Conservation (phyloP, 2,113 vertebrate species). For the Oryzias melastigma region DNA sequence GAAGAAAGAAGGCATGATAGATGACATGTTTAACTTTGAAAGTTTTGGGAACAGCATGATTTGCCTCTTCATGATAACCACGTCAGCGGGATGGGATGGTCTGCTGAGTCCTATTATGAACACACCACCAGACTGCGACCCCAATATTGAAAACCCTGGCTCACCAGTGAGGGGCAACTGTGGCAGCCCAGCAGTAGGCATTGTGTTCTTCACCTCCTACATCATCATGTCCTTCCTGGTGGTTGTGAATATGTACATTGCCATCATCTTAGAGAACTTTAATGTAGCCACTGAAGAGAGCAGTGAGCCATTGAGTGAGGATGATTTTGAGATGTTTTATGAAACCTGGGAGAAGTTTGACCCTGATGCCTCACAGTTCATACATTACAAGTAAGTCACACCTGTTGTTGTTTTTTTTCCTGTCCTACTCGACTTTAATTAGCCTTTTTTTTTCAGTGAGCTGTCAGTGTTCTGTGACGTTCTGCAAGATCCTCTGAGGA, state of each 20-base stretch:
- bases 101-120: constrained; percentile 90
- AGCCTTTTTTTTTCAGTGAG: constrained; percentile 42
- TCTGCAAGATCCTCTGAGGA: constrained; percentile 87
- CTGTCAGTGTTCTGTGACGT: constrained; percentile 92
- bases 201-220: constrained; percentile 92
- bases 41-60: constrained; percentile 97
- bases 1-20: constrained; percentile 85
- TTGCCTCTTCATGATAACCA: constrained; percentile 94
- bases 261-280: constrained; percentile 97
- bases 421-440: neutral
- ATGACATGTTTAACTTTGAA: constrained; percentile 97
- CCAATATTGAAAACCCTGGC: constrained; percentile 83
- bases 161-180: constrained; percentile 82
- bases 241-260: constrained; percentile 96
- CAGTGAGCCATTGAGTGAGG: constrained; percentile 86
- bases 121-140: constrained; percentile 87
- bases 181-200: constrained; percentile 85
- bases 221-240: constrained; percentile 94
- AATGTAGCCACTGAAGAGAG: constrained; percentile 94
- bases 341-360: constrained; percentile 98
- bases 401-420: neutral
- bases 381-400: constrained; percentile 67
- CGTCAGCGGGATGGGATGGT: constrained; percentile 93
- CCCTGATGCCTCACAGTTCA: constrained; percentile 89
- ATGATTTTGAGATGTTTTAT: constrained; percentile 97